phyloP scores from a whole-genome alignment of 92 coral and sea anemone genomes.

The Anthopleura xanthogrammica region DNA sequence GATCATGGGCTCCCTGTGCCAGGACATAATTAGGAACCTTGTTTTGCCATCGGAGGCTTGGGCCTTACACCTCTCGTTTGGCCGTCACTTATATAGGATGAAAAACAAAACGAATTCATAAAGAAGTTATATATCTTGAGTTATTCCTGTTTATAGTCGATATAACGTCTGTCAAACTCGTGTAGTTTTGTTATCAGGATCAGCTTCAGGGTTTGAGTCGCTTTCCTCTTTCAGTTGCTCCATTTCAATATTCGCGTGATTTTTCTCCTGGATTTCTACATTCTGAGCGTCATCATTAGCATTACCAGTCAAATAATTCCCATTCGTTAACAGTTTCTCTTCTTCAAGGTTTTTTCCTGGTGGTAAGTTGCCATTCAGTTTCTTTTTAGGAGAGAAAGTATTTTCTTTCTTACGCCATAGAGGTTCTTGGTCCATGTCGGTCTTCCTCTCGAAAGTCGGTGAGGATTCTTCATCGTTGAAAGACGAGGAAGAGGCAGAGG shows the following conservation, averaged over 20 bases:
- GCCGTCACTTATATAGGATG: too few relatives aligned
- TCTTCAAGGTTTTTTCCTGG: not conserved
- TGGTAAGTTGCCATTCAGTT: not conserved
- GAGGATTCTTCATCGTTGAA: conserved; percentile 31
- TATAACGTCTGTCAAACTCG: not conserved
- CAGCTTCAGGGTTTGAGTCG: not conserved
- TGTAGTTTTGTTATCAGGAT: not conserved
- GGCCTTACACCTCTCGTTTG: too few relatives aligned
- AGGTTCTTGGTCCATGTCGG: not conserved
- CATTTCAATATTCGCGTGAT: not conserved
- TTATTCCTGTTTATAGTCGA: not conserved
- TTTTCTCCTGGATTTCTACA: not conserved
- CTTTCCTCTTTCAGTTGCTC: not conserved
- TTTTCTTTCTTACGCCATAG: not conserved
- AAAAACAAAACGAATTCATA: too few relatives aligned
- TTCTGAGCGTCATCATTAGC: not conserved
- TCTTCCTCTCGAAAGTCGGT: conserved; percentile 16
- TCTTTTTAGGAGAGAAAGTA: not conserved
- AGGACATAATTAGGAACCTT: too few relatives aligned
- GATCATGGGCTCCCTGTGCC: too few relatives aligned
- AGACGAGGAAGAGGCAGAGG: conserved; percentile 41
- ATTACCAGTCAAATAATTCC: not conserved
- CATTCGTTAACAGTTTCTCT: not conserved
- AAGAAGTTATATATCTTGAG: not conserved
- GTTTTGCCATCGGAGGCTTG: too few relatives aligned